Evolutionary conservation across 2,888 invertebrate genomes (phyloP).

Genomic region (Dusona sp.): DNA sequence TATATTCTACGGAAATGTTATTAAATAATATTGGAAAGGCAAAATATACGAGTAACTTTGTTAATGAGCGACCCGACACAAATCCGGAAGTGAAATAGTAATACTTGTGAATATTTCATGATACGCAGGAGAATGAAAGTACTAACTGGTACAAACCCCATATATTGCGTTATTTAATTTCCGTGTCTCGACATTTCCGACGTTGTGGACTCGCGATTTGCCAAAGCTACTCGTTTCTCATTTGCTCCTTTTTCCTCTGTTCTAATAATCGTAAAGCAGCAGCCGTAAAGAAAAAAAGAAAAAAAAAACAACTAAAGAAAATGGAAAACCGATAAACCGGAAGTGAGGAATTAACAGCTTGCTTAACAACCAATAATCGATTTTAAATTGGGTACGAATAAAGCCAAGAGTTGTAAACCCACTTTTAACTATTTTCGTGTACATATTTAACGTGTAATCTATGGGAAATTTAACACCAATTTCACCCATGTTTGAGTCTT

Average conservation of each 20-base stretch:
- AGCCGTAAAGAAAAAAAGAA: neutral
- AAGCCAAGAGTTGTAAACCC: constrained; percentile 31
- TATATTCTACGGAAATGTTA: neutral
- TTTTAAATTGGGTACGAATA: neutral
- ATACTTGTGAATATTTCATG: constrained; percentile 11
- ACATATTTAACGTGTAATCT: constrained; percentile 40
- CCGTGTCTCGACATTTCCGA: constrained; percentile 67
- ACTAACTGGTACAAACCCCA: constrained; percentile 35
- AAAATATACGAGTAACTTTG: constrained; percentile 19
- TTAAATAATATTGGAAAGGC: neutral
- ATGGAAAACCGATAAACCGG: constrained; percentile 11
- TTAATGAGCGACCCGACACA: constrained; percentile 8
- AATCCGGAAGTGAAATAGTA: constrained; percentile 50
- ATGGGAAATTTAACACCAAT: neutral
- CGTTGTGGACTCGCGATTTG: constrained; percentile 21
- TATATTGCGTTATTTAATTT: constrained; percentile 47
- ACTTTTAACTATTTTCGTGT: constrained; percentile 41
- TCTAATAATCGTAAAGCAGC: neutral
- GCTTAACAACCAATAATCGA: constrained; percentile 38
- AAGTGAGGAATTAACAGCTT: constrained; percentile 65
- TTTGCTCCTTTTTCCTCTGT: constrained; percentile 8
- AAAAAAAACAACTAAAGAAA: neutral
- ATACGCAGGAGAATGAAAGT: constrained; percentile 26
- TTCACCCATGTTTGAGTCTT: neutral
- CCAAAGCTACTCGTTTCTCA: neutral